Conservation (phyloP, 2,113 vertebrate species). For the Sarotherodon lohbergeri region DNA sequence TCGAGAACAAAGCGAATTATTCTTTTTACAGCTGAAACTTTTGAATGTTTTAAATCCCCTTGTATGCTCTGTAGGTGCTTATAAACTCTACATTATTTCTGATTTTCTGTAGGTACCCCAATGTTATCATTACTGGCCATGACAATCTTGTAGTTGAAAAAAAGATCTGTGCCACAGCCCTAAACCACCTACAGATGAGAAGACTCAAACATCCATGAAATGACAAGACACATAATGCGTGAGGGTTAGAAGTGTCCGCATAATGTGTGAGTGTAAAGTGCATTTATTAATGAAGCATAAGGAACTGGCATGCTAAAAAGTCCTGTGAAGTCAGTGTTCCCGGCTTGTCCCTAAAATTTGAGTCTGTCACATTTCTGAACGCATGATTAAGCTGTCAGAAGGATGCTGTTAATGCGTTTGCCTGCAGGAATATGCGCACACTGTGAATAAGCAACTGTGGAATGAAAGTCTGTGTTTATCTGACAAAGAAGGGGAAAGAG, state of each 20-base stretch:
- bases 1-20: not conserved
- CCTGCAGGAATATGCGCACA: not conserved
- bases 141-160: not conserved
- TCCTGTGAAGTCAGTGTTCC: constrained; percentile 22
- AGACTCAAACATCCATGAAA: not conserved
- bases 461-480: not conserved
- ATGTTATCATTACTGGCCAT: not conserved
- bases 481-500: not conserved
- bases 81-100: not conserved
- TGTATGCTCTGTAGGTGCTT: not conserved
- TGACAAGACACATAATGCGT: not conserved
- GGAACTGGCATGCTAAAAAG: constrained; percentile 9
- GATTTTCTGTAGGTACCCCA: not conserved
- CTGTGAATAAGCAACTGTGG: not conserved
- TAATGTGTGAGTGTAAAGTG: not conserved
- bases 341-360: constrained; percentile 41
- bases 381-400: constrained; percentile 43
- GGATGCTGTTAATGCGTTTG: constrained; percentile 16
- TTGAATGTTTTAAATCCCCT: not conserved
- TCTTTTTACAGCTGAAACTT: not conserved
- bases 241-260: not conserved
- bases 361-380: constrained; percentile 32
- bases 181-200: not conserved
- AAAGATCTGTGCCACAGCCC: not conserved
- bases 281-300: constrained; percentile 20